Conservation (phyloP, 1,140 invertebrate genomes). For the Maconellicoccus hirsutus region DNA sequence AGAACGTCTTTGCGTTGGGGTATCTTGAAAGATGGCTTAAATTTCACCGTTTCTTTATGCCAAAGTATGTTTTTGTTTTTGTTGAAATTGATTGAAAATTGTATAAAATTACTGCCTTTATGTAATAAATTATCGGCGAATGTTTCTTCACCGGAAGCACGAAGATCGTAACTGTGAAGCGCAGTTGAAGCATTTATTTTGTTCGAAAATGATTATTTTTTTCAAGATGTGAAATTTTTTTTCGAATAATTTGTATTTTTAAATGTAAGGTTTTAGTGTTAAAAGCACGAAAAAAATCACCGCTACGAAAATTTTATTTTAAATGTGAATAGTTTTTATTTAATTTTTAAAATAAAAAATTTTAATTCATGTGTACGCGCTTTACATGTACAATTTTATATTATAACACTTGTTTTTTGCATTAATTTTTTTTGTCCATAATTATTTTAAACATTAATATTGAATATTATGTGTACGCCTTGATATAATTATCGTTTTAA, state of each 20-base stretch:
- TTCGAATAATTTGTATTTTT: not conserved
- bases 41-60: not conserved
- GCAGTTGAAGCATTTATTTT: not conserved
- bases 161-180: not conserved
- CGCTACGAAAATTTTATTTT: slow-evolving; percentile 9
- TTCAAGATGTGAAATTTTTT: not conserved
- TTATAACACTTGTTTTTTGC: slow-evolving; percentile 19
- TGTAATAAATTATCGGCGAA: not conserved
- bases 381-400: slow-evolving; percentile 21
- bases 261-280: slow-evolving; percentile 12
- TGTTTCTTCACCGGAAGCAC: not conserved
- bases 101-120: not conserved
- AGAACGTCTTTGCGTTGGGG: not conserved
- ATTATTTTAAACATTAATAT: slow-evolving; percentile 10
- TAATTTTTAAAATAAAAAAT: slow-evolving; percentile 18
- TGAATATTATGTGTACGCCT: slow-evolving; percentile 18
- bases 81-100: not conserved
- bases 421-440: slow-evolving; percentile 19
- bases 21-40: not conserved
- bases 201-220: not conserved
- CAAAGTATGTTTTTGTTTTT: not conserved
- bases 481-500: slow-evolving; percentile 15
- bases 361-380: slow-evolving; percentile 18
- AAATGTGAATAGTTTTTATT: slow-evolving; percentile 23
- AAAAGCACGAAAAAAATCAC: slow-evolving; percentile 19